Evolutionary conservation across 30 jellyfish, hydroid and myxozoan species (phyloP).

Genomic region (Aurelia coerulea): DNA sequence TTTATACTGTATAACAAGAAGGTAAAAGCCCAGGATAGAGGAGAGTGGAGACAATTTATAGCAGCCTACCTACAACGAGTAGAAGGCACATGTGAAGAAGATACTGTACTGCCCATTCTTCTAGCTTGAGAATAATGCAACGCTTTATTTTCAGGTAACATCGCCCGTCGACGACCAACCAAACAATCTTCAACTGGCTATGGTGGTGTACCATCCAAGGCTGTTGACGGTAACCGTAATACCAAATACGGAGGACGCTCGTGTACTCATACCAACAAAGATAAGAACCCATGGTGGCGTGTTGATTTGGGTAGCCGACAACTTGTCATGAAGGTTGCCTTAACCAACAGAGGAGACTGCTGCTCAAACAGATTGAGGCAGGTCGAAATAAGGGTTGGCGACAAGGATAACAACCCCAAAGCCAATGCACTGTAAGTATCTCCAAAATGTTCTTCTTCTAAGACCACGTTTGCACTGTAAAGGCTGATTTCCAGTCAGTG

Average conservation of each 20-base stretch:
- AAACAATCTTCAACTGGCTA: conserved; percentile 64
- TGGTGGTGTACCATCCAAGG: conserved; percentile 60
- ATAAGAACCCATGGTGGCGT: conserved; percentile 71
- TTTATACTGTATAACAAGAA: no score
- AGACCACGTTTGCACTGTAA: no score
- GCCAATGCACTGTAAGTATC: conserved; percentile 53
- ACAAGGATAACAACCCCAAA: conserved; percentile 15
- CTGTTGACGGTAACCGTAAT: conserved; percentile 68
- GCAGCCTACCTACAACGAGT: no score
- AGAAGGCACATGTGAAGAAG: no score
- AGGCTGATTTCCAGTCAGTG: no score
- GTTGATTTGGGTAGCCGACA: conserved; percentile 50
- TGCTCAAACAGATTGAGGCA: conserved; percentile 31
- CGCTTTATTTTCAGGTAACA: conserved; percentile 30
- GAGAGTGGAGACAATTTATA: no score
- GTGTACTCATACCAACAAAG: conserved; percentile 57
- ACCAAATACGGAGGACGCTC: conserved; percentile 52
- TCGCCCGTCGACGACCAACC: conserved; percentile 60
- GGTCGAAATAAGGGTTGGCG: conserved; percentile 53
- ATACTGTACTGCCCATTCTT: no score
- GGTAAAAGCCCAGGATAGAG: no score
- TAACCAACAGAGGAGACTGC: conserved; percentile 72
- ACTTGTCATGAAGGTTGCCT: conserved; percentile 30
- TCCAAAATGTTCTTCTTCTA: no score
- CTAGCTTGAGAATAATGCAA: no score